Conservation (phyloP, 2,797 vertebrate species). For the Dermochelys coriacea region DNA sequence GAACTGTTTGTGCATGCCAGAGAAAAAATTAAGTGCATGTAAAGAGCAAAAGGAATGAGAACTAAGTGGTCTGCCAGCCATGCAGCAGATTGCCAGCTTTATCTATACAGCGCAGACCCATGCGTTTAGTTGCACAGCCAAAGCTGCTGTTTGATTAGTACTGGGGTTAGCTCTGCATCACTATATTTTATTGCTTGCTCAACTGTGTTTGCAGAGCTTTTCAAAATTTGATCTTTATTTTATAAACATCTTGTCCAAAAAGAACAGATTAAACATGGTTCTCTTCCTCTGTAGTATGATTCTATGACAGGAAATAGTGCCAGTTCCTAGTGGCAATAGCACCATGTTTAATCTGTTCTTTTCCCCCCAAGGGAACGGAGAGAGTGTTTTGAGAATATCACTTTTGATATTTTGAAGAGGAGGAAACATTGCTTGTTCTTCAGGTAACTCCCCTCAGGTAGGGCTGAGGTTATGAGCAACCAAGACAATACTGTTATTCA, state of each 20-base stretch:
- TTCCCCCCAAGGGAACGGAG: not conserved
- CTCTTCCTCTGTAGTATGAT: not conserved
- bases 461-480: not conserved
- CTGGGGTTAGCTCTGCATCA: constrained; percentile 38
- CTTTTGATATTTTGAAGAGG: not conserved
- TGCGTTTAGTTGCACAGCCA: not conserved
- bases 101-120: constrained; percentile 44
- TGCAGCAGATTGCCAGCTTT: constrained; percentile 62
- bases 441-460: not conserved
- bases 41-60: constrained; percentile 56
- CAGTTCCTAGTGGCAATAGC: not conserved
- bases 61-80: constrained; percentile 42
- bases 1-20: constrained; percentile 41
- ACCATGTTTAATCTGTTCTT: not conserved
- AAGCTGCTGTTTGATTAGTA: constrained; percentile 22
- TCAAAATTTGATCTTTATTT: not conserved
- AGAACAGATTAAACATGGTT: too few relatives aligned
- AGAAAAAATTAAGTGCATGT: constrained; percentile 50
- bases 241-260: constrained; percentile 26
- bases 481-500: not conserved
- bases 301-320: not conserved
- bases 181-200: not conserved
- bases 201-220: not conserved
- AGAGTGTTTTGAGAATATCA: not conserved
- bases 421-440: not conserved